A percentile compares a stretch with the other conserved stretches of the same genome.
phyloP scores from a whole-genome alignment of 2,888 invertebrate genomes.

The Drosophila nr. perissopoda region DNA sequence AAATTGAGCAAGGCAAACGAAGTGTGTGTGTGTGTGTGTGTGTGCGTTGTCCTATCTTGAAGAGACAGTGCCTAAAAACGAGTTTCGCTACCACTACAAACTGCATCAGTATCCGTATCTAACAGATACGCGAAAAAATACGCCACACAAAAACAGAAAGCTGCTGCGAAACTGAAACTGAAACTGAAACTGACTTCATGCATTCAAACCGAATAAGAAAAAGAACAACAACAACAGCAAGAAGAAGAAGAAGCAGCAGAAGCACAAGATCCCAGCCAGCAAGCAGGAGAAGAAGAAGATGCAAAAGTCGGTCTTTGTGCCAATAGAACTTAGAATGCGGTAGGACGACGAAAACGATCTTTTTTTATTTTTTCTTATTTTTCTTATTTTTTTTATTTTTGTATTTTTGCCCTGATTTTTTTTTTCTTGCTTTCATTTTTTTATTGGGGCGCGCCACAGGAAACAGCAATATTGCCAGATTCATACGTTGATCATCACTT shows the following conservation, averaged over 20 bases:
- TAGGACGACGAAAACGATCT: constrained; percentile 51
- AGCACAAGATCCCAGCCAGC: not conserved
- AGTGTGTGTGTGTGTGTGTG: not conserved
- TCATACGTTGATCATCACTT: constrained; percentile 33
- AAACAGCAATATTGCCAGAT: constrained; percentile 45
- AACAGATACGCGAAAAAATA: constrained; percentile 63
- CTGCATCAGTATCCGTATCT: constrained; percentile 70
- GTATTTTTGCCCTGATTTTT: constrained; percentile 32
- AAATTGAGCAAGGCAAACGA: constrained; percentile 21
- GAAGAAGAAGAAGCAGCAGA: not conserved
- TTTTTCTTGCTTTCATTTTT: constrained; percentile 16
- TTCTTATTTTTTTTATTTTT: constrained; percentile 22
- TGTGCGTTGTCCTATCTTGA: constrained; percentile 36
- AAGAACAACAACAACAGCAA: not conserved
- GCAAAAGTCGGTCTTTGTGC: constrained; percentile 82
- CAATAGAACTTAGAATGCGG: constrained; percentile 82
- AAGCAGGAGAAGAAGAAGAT: constrained; percentile 54
- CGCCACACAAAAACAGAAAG: constrained; percentile 7
- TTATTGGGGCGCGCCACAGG: constrained; percentile 55
- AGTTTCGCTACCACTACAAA: constrained; percentile 59
- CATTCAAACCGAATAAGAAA: constrained; percentile 36
- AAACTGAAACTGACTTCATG: constrained; percentile 6
- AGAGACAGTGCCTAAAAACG: constrained; percentile 45
- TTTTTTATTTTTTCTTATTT: constrained; percentile 3
- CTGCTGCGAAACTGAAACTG: constrained; percentile 3